Evolutionary conservation across 2,797 vertebrate genomes (phyloP).

Genomic region (Liasis olivaceus): DNA sequence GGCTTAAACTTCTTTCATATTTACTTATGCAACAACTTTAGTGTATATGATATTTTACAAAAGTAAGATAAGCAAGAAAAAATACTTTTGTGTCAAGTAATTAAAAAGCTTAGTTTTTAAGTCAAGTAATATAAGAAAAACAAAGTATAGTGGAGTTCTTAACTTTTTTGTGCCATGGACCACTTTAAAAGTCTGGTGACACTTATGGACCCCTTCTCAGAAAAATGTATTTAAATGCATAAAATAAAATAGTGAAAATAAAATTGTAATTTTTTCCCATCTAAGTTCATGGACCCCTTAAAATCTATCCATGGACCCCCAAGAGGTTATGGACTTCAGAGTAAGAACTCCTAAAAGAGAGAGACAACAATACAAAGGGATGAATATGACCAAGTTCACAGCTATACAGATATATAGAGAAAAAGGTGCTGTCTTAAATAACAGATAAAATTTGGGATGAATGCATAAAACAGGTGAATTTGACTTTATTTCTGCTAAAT

Average conservation of each 20-base stretch:
- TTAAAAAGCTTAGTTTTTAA: not conserved
- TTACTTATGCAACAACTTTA: not conserved
- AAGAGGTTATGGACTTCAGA: not conserved
- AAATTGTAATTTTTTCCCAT: too few species aligned
- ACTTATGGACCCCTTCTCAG: not conserved
- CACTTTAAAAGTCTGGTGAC: not conserved
- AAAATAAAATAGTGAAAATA: not conserved
- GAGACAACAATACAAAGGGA: not conserved
- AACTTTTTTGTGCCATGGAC: not conserved
- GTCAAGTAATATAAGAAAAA: not conserved
- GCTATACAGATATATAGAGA: not conserved
- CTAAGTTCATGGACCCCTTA: not conserved
- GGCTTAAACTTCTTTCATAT: not conserved
- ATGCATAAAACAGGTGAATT: not conserved
- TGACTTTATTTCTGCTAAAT: not conserved
- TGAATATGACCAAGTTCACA: not conserved
- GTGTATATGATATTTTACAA: not conserved
- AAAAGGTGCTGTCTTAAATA: not conserved
- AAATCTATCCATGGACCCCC: not conserved
- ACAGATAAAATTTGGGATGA: not conserved
- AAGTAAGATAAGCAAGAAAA: not conserved
- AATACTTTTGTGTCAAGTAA: not conserved
- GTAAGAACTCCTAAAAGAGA: not conserved
- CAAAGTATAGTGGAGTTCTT: not conserved
- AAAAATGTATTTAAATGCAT: not conserved